A percentile compares a stretch with the other conserved stretches of the same genome.
These are phyloP conservation scores for Plectropomus leopardus DNA, from an alignment of 2,113 vertebrate genomes.

Conservation along the genomic window DNA sequence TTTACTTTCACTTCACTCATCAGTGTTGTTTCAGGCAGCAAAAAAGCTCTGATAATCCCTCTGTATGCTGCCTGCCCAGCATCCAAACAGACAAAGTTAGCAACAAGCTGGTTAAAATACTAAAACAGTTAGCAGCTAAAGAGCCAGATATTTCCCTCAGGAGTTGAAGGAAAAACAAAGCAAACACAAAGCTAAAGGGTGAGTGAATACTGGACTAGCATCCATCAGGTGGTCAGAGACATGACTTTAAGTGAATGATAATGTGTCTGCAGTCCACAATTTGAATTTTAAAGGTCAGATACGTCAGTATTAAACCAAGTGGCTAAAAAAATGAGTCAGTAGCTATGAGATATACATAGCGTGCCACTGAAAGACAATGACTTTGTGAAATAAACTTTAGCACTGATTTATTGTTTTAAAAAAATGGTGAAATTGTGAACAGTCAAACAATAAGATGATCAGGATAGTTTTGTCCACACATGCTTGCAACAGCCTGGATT, in stretches of 20 bases:
- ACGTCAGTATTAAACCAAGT: too few species aligned
- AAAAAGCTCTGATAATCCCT: not conserved
- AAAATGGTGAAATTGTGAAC: too few species aligned
- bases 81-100: not conserved
- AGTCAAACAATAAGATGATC: too few species aligned
- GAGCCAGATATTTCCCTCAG: not conserved
- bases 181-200: not conserved
- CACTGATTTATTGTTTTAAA: too few species aligned
- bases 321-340: not conserved
- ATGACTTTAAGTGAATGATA: not conserved
- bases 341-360: not conserved
- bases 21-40: not conserved
- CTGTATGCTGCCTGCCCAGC: not conserved
- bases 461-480: not conserved
- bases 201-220: not conserved
- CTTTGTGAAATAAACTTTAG: not conserved
- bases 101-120: not conserved
- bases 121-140: not conserved
- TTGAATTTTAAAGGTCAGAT: too few species aligned
- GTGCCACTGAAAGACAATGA: not conserved
- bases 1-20: constrained; percentile 1
- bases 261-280: too few species aligned
- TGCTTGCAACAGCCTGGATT: not conserved
- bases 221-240: not conserved
- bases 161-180: not conserved